Base-by-base conservation (phyloP, 2,888 invertebrate species). In the Encarsia formosa region DNA sequence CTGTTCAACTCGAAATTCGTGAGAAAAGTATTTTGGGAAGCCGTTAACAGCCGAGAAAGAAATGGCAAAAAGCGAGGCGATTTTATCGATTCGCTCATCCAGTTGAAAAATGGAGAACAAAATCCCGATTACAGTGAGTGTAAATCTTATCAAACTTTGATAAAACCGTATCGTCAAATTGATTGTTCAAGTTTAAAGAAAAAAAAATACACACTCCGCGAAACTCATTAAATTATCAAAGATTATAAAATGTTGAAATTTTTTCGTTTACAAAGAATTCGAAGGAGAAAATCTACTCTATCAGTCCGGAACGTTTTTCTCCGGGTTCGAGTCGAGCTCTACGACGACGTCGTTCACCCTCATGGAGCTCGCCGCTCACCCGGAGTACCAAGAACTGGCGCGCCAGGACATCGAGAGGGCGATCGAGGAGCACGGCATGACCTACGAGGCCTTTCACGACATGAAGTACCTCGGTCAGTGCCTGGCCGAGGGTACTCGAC, bases 311-410 rank as follows among this genome's bases (percentile, higher is more conserved):
- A 69, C 69, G 2, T 69, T 71, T 43, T 71, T 71, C 45, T 69
- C 71, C 15, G 71, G 71, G n/a, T 70, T 69, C 40, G 71, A 71
- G 50, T 70, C 71, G 0, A 71, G 69, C 46, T 63, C 69, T 5
- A 65, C 68, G 1, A 59, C 65, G 4, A 59, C 65, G 31, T 56
- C 68, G 2, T 70, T 71, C 39, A 69, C 69, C 0, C 55, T 70
- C 5, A 61, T 70, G 63, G 69, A 71, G 56, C 45, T 71, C 8
- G 68, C 71, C 0, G 65, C 61, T 22, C 53, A 66, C 47, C 56
- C 59, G 1, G 58, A 64, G 19, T 52, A 42, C 38, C 71, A 71
- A 42, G 57, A 65, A 22, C 59, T 59, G 9, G 68, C 59, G 0
- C 59, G 68, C 5, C 46, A 66, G 18, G 67, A 69, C 11, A 58